Percentiles rank a stretch among this genome's conserved stretches.
phyloP scores from a whole-genome alignment of 2,888 invertebrate genomes.

The Lamellibrachia columna region DNA sequence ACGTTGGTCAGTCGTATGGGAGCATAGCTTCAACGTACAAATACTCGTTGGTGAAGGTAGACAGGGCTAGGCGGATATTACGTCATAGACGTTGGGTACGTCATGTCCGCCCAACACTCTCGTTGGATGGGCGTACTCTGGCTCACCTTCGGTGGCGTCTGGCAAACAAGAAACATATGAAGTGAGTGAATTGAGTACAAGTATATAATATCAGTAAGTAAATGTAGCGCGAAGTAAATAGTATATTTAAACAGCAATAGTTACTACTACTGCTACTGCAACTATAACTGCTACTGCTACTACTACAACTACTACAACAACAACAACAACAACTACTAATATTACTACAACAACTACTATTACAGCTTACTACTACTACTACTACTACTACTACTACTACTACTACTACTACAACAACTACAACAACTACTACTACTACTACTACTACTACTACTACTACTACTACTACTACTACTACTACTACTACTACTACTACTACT shows the following conservation, averaged over 20 bases:
- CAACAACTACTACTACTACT: slow-evolving; percentile 33
- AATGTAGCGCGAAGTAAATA: slow-evolving; percentile 22
- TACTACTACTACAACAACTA: slow-evolving; percentile 33
- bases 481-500: slow-evolving; percentile 30
- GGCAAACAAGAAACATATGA: no score
- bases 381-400: slow-evolving; percentile 33
- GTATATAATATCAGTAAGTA: slow-evolving; percentile 14
- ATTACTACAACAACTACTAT: slow-evolving; percentile 27
- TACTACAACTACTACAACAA: slow-evolving; percentile 25
- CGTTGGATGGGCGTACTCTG: no score
- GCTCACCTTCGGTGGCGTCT: no score
- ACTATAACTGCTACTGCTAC: slow-evolving; percentile 26
- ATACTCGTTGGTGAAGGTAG: no score
- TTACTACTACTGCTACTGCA: slow-evolving; percentile 29
- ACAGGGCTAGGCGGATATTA: no score
- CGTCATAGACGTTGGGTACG: no score
- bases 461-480: slow-evolving; percentile 31
- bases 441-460: slow-evolving; percentile 31
- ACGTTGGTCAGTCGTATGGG: no score
- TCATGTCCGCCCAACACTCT: no score
- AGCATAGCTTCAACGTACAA: no score
- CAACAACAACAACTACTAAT: slow-evolving; percentile 29
- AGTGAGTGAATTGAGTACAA: not conserved
- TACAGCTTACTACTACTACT: slow-evolving; percentile 27
- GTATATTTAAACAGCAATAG: slow-evolving; percentile 24